Percentiles rank a stretch among this genome's conserved stretches.
These are phyloP conservation scores for Leptinotarsa haldemani DNA, from an alignment of 2,888 invertebrate genomes.

Conservation along the genomic window DNA sequence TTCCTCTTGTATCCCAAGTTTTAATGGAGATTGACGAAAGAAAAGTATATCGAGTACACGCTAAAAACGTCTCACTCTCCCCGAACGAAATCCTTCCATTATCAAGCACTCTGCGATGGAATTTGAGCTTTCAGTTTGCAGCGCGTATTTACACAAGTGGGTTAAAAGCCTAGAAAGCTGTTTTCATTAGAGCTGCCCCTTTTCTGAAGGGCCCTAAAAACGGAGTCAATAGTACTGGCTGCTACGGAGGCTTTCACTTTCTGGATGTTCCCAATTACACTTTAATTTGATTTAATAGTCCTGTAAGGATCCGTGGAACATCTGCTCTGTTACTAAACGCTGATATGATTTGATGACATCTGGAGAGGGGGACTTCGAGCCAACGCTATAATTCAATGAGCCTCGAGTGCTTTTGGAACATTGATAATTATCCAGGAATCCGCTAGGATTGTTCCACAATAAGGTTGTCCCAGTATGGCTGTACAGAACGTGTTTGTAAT, in stretches of 20 bases:
- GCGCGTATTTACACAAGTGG: constrained; percentile 9
- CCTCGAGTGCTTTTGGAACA: not conserved
- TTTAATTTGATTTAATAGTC: constrained; percentile 10
- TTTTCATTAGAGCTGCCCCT: constrained; percentile 3
- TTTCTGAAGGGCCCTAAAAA: not conserved
- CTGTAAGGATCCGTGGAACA: constrained; percentile 1
- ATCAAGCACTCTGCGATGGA: not conserved
- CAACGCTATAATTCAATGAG: not conserved
- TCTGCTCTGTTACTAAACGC: not conserved
- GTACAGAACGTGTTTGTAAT: too few species aligned
- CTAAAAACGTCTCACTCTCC: not conserved
- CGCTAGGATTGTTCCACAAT: not conserved
- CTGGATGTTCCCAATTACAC: constrained; percentile 10
- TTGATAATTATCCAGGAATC: not conserved
- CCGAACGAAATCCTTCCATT: not conserved
- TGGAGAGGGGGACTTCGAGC: not conserved
- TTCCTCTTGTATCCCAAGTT: too few species aligned
- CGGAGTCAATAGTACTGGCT: not conserved
- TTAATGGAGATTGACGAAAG: not conserved
- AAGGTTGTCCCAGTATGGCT: too few species aligned
- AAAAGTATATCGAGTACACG: not conserved
- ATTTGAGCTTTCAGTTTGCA: constrained; percentile 1
- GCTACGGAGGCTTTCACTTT: not conserved
- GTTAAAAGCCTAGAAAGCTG: constrained; percentile 6
- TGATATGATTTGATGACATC: not conserved